Conservation (phyloP, 2,113 vertebrate genomes). For the Indicator maculatus region DNA sequence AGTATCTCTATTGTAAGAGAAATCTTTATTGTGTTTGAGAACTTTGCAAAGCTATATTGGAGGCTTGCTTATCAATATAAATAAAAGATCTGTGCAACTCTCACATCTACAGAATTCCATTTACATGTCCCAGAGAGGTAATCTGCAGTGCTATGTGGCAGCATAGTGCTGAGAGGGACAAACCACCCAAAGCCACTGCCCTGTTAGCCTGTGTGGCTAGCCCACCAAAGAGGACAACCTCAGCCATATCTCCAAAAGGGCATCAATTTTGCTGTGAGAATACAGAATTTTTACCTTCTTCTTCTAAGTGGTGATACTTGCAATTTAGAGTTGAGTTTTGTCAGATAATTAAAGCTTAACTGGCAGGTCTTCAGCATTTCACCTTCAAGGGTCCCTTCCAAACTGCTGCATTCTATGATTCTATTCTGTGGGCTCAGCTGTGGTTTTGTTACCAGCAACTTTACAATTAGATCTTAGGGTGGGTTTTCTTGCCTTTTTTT, state of each 20-base stretch:
- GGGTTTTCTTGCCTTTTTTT: background rate
- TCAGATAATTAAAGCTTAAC: background rate
- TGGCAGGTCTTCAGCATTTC: background rate
- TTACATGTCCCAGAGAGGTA: background rate
- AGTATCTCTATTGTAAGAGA: background rate
- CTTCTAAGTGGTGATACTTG: background rate
- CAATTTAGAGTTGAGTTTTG: background rate
- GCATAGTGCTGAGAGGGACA: background rate
- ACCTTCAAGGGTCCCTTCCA: no score
- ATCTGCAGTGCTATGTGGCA: background rate
- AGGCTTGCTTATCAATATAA: background rate
- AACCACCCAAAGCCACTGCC: background rate
- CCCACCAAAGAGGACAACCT: background rate
- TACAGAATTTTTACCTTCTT: background rate
- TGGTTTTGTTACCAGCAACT: background rate
- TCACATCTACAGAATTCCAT: background rate
- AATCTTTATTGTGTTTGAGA: background rate
- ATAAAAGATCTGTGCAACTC: background rate
- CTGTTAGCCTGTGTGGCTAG: background rate
- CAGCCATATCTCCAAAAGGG: background rate
- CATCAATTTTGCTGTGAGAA: background rate
- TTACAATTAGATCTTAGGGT: background rate
- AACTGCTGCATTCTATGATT: background rate
- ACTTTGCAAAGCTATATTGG: background rate
- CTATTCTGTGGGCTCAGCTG: background rate